These are phyloP conservation scores for Drosophila siamana DNA, from an alignment of 2,888 invertebrate species.

Conservation along the genomic window DNA sequence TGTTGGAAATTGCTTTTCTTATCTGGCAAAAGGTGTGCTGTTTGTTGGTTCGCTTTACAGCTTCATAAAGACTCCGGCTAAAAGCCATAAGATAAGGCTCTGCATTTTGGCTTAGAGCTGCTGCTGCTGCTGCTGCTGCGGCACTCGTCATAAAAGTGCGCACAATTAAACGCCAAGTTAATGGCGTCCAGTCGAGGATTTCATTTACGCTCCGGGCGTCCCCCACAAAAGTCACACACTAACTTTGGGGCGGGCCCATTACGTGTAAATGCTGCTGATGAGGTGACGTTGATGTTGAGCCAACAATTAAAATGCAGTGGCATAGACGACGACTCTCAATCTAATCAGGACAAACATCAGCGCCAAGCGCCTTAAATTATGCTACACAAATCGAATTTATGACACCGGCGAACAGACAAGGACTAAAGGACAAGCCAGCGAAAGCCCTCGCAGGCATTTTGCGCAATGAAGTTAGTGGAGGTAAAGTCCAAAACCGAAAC, in stretches of 20 bases:
- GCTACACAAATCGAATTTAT: slow-evolving; percentile 79
- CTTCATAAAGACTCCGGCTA: slow-evolving; percentile 58
- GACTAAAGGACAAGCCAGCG: background rate
- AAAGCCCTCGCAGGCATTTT: slow-evolving; percentile 43
- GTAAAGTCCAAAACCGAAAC: slow-evolving; percentile 74
- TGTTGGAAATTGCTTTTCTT: slow-evolving; percentile 31
- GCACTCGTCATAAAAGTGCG: slow-evolving; percentile 78
- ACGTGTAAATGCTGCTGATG: slow-evolving; percentile 81
- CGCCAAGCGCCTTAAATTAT: slow-evolving; percentile 73
- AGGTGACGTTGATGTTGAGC: slow-evolving; percentile 74
- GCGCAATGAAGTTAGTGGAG: slow-evolving; percentile 66
- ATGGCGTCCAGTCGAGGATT: slow-evolving; percentile 67
- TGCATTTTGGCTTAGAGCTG: no score
- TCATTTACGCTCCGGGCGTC: slow-evolving; percentile 40
- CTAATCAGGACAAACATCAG: slow-evolving; percentile 72
- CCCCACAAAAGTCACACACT: slow-evolving; percentile 67
- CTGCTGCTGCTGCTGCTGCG: slow-evolving; percentile 45
- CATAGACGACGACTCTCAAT: slow-evolving; percentile 57
- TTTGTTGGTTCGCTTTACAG: slow-evolving; percentile 57
- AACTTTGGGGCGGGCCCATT: slow-evolving; percentile 70
- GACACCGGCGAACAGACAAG: slow-evolving; percentile 46
- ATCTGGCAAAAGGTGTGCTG: slow-evolving; percentile 56
- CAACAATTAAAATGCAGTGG: slow-evolving; percentile 69
- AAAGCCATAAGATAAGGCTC: slow-evolving; percentile 67
- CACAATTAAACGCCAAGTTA: slow-evolving; percentile 78